These are phyloP conservation scores for Therioaphis trifolii DNA, from an alignment of 2,888 invertebrate genomes.

Conservation along the genomic window DNA sequence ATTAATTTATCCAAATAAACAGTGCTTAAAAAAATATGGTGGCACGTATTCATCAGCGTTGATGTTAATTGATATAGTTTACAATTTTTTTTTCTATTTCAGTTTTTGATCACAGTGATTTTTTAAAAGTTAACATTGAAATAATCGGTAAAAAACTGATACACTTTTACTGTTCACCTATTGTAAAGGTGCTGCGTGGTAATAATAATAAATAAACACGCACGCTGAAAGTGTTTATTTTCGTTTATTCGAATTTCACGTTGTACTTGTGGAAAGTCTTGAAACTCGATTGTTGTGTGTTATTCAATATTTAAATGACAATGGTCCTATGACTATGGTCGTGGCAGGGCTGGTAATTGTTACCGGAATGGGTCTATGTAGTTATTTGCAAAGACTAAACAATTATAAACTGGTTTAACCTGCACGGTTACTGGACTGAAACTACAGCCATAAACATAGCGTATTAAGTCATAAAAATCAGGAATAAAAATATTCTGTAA, in stretches of 20 bases:
- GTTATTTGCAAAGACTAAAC: not conserved
- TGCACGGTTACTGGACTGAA: slow-evolving; percentile 4
- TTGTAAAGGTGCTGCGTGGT: no score
- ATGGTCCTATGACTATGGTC: not conserved
- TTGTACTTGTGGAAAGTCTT: not conserved
- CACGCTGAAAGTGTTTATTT: not conserved
- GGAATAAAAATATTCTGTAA: not conserved
- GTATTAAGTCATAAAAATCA: not conserved
- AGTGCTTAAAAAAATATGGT: no score
- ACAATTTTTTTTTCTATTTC: no score
- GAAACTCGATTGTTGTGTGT: slow-evolving; percentile 11
- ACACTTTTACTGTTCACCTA: no score
- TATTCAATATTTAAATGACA: slow-evolving; percentile 25
- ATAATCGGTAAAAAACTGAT: no score
- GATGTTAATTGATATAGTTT: no score
- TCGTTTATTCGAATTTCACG: not conserved
- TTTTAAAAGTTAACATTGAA: no score
- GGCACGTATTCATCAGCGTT: no score
- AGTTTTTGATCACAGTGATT: no score
- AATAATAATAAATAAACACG: not conserved
- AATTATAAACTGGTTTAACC: slow-evolving; percentile 21
- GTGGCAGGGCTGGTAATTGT: not conserved
- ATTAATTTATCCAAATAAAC: no score
- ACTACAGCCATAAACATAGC: not conserved
- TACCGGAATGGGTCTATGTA: not conserved